Conservation (phyloP, 1,140 invertebrate genomes). For the Helicoverpa armigera region DNA sequence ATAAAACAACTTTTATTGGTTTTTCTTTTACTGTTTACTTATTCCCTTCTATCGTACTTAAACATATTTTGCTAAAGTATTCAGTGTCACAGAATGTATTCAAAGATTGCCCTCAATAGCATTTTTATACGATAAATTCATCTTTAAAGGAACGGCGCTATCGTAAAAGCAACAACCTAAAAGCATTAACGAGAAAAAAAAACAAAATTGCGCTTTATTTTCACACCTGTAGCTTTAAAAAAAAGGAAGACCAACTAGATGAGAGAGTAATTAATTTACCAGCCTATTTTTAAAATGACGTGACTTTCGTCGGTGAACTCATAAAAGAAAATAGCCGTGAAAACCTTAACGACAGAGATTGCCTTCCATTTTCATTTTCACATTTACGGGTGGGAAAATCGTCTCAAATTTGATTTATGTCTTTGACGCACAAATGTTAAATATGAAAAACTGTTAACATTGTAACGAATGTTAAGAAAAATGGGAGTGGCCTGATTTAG, state of each 20-base stretch:
- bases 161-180: conserved; percentile 23
- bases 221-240: conserved; percentile 33
- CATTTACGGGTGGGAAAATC: conserved; percentile 24
- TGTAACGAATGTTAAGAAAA: background rate
- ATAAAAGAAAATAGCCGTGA: conserved; percentile 41
- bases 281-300: conserved; percentile 38
- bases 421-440: conserved; percentile 4
- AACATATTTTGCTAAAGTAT: conserved; percentile 55
- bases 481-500: no score
- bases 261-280: conserved; percentile 38
- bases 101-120: background rate
- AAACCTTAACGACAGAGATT: conserved; percentile 38
- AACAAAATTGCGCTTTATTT: conserved; percentile 18
- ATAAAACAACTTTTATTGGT: conserved; percentile 74
- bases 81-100: conserved; percentile 30
- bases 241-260: conserved; percentile 31
- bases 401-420: conserved; percentile 27
- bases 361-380: conserved; percentile 30
- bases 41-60: conserved; percentile 50
- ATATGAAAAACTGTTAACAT: background rate
- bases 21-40: conserved; percentile 66
- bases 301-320: conserved; percentile 37
- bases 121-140: conserved; percentile 1
- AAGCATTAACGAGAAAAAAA: conserved; percentile 25
- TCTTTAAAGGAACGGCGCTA: background rate